Conservation (phyloP, 2,797 vertebrate species). For the Heteromormyrus szaboi region DNA sequence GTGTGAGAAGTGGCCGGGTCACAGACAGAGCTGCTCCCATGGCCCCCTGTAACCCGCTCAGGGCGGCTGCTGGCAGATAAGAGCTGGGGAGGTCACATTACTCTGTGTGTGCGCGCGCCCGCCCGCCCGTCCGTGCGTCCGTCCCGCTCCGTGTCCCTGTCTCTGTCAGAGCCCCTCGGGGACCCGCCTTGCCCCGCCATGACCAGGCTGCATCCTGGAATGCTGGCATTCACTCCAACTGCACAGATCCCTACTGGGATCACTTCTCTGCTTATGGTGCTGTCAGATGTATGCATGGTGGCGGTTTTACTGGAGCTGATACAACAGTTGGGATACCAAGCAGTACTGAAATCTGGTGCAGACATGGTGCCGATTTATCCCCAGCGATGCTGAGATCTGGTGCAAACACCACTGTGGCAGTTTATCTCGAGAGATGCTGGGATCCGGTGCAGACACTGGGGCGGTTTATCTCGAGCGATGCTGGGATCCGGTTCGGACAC, state of each 20-base stretch:
- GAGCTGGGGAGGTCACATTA: not conserved
- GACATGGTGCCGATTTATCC: not conserved
- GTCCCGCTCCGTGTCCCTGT: not conserved
- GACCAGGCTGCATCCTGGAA: not conserved
- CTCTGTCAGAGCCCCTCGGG: not conserved
- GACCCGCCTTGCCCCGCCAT: not conserved
- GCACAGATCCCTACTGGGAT: not conserved
- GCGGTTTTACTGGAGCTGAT: not conserved
- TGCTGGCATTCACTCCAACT: not conserved
- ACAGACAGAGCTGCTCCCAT: conserved; percentile 10
- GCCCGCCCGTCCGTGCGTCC: too few species aligned
- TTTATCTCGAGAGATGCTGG: too few species aligned
- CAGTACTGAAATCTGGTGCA: not conserved
- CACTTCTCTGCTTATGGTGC: not conserved
- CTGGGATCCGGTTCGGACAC: not conserved
- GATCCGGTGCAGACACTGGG: not conserved
- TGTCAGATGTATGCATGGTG: not conserved
- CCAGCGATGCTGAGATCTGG: not conserved
- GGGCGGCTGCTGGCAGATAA: not conserved
- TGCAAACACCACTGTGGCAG: too few species aligned
- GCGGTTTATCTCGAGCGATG: not conserved
- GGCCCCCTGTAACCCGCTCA: not conserved
- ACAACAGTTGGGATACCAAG: not conserved
- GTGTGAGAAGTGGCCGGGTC: conserved; percentile 8
- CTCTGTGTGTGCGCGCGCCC: too few species aligned